phyloP scores from a whole-genome alignment of 2,797 vertebrate genomes.

The Eospalax fontanierii region DNA sequence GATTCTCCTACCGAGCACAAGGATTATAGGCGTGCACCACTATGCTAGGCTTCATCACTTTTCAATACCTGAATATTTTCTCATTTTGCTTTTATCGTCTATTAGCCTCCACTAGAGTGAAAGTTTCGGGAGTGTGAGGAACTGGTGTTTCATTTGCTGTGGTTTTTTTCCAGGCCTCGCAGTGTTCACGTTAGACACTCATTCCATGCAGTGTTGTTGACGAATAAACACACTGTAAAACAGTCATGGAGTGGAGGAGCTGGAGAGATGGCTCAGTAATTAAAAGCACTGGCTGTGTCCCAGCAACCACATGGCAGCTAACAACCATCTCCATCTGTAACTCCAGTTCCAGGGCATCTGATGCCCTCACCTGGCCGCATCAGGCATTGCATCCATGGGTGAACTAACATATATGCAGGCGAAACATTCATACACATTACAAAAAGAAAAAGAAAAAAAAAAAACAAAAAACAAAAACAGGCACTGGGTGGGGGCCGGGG shows the following conservation, averaged over 20 bases:
- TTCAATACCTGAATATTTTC: neutral
- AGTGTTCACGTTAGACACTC: neutral
- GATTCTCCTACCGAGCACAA: neutral
- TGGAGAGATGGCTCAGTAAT: no score
- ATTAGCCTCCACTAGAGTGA: neutral
- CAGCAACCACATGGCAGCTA: no score
- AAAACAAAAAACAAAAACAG: neutral
- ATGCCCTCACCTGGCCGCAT: no score
- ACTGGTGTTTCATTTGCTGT: neutral
- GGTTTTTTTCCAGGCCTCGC: neutral
- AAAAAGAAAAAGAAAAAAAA: no score
- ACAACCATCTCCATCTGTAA: no score
- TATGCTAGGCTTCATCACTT: neutral
- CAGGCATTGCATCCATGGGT: no score
- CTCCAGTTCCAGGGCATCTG: no score
- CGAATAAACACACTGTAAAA: neutral
- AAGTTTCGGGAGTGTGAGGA: neutral
- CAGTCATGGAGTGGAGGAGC: neutral
- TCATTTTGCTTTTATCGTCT: slow-evolving; percentile 6
- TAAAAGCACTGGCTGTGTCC: no score
- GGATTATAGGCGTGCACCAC: neutral
- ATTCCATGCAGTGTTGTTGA: neutral
- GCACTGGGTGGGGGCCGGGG: neutral
- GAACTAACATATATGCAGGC: no score
- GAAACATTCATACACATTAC: no score